Base-by-base conservation (phyloP, 2,888 invertebrate species). In the Anthophora plumipes region DNA sequence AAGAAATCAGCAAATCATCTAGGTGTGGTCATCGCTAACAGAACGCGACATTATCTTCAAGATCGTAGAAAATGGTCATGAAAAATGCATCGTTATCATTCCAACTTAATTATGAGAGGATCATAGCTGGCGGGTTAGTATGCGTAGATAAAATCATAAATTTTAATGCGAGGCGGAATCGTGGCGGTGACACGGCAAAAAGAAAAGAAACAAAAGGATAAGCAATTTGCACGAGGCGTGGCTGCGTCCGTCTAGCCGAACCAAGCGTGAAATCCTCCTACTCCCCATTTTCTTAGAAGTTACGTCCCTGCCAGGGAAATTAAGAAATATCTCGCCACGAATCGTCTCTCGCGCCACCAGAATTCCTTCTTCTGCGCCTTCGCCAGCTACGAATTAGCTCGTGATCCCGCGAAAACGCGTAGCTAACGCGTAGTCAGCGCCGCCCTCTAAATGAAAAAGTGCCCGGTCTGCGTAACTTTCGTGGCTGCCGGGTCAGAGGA, bases 271-370 rank as follows among this genome's bases (percentile, higher is more conserved):
- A 31, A 31, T 14, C 72, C 25, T 46, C n/a, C 46, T 52, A 22
- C 37, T 54, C 39, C 59, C 25, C 48, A 41, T 71, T 50, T 66
- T 39, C 54, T 48, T 55, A 31, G 14, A 17, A 20, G 66, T 55
- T 39, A 50, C 39, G 46, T 14, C 20, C 11, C 17, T 20, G 8
- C 37, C 57, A 4, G 39, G 9, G 46, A 72, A 80, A 80, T 77
- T 64, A 69, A 77, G 68, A 68, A 80, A 80, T 72, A 77, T 72
- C n/a, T 31, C 46, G 25, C 48, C 22, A 22, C 7, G 64, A 39
- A 46, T 52, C 63, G 14, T 43, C 61, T n/a, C 6, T 43, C 14
- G 14, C 61, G 20, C 14, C 17, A 17, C 8, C 20, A 20, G 25
- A 31, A 20, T 25, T 50, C 61, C 68, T 22, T n/a, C 8, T 8